phyloP scores from a whole-genome alignment of 2,113 vertebrate species.

The Kryptolebias marmoratus region DNA sequence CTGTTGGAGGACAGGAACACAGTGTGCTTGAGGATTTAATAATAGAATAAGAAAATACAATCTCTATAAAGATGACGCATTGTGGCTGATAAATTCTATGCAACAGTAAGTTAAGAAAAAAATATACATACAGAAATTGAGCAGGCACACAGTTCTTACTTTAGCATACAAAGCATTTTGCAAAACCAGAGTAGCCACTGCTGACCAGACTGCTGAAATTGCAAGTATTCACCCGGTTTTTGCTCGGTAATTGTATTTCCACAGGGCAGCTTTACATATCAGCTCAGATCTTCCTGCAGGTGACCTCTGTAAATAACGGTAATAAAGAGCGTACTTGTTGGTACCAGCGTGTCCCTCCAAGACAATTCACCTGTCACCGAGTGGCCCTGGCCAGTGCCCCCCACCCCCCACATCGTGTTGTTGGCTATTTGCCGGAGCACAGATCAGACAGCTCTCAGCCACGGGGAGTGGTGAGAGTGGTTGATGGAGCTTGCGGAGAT shows the following conservation, averaged over 20 bases:
- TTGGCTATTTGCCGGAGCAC: slow-evolving; percentile 71
- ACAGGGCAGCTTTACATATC: slow-evolving; percentile 77
- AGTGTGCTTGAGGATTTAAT: too few relatives aligned
- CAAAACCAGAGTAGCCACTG: slow-evolving; percentile 48
- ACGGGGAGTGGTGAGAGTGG: slow-evolving; percentile 76
- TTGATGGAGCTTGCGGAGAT: slow-evolving; percentile 70
- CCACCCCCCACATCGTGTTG: slow-evolving; percentile 37
- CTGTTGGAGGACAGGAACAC: too few relatives aligned
- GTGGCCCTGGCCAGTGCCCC: slow-evolving; percentile 11
- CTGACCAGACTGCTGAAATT: slow-evolving; percentile 75
- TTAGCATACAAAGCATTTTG: slow-evolving; percentile 73
- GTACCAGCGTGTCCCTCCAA: slow-evolving; percentile 57
- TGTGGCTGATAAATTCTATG: too few relatives aligned
- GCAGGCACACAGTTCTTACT: slow-evolving; percentile 45
- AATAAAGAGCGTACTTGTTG: slow-evolving; percentile 66
- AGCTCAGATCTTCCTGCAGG: slow-evolving; percentile 77
- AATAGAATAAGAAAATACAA: too few relatives aligned
- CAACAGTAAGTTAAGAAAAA: slow-evolving; percentile 32
- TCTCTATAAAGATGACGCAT: not conserved
- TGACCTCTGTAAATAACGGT: slow-evolving; percentile 75
- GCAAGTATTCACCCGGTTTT: slow-evolving; percentile 77
- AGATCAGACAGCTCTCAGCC: slow-evolving; percentile 66
- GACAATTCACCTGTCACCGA: slow-evolving; percentile 69
- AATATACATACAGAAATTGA: slow-evolving; percentile 23
- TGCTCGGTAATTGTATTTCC: slow-evolving; percentile 80